Base-by-base conservation (phyloP, 2,888 invertebrate species). In the Ornithoptera priamus region DNA sequence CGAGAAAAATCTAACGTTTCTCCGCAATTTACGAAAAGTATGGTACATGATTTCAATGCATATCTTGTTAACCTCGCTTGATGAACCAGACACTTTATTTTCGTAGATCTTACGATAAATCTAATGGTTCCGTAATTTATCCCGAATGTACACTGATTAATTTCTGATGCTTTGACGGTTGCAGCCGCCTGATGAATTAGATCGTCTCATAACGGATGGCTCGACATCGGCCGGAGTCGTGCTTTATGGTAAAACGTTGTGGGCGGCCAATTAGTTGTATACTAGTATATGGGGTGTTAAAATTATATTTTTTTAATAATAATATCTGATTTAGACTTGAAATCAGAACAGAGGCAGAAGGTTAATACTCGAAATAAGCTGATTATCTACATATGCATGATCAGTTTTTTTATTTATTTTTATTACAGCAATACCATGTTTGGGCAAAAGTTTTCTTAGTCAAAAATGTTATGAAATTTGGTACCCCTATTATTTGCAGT, bases 131-230 rank as follows among this genome's bases (percentile, higher is more conserved):
- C 57, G 42, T 65, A 65, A 59, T 22, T 65, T 65, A 65, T 65
- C 46, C 65, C 24, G n/a, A 65, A 58, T 59, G n/a, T 62, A 42
- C 62, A 46, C 58, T 65, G 65, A 65, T 65, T 65, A 65, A 65
- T 65, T 65, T 65, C 58, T 46, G 58, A n/a, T 65, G 56, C 65
- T 59, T 36, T 65, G 65, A 58, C 58, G 58, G 57, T 36, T 59
- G 46, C 58, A 39, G 65, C 65, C 65, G 65, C 58, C 65, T 65
- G 65, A 65, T 65, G 42, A 57, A 65, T 65, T 65, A 39, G 24
- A 58, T 58, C 58, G 22, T 46, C 57, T 65, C 36, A 59, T 58
- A 8, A 57, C 7, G n/a, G 57, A 57, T 57, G 57, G 57, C 57
- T 20, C 8, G 57, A 20, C 22, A 57, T 57, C 57, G n/a, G 20